phyloP scores from a whole-genome alignment of 2,113 vertebrate species.

The Muntiacus muntjak region DNA sequence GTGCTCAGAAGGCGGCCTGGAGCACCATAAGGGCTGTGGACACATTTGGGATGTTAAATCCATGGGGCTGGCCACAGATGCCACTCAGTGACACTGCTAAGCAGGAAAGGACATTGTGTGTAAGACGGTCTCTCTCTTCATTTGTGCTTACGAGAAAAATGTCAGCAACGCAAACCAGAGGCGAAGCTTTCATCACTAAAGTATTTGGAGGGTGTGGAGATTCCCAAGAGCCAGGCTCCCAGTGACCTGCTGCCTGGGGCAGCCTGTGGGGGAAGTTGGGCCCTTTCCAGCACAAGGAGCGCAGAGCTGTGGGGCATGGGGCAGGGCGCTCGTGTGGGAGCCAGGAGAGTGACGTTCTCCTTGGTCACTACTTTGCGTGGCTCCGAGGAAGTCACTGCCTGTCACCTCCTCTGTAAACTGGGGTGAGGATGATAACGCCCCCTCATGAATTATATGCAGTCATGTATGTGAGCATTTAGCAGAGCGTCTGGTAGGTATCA shows the following conservation, averaged over 20 bases:
- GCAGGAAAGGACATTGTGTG: neutral
- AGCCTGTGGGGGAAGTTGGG: neutral
- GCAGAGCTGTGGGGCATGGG: neutral
- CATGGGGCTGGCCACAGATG: neutral
- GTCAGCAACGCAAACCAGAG: neutral
- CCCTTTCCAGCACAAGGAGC: neutral
- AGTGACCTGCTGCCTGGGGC: neutral
- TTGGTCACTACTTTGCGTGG: neutral
- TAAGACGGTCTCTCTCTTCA: neutral
- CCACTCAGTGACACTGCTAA: neutral
- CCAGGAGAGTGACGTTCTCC: neutral
- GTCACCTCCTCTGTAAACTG: neutral
- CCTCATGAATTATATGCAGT: accelerated
- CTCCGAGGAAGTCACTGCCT: neutral
- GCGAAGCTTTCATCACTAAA: neutral
- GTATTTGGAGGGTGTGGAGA: neutral
- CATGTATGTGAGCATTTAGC: neutral
- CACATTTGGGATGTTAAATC: neutral
- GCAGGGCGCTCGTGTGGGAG: neutral
- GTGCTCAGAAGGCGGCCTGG: neutral
- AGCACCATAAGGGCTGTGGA: accelerated
- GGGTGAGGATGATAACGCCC: neutral
- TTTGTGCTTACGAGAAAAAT: neutral
- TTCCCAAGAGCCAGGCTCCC: neutral
- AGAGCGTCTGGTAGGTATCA: neutral